Evolutionary conservation across 2,888 invertebrate species (phyloP), one percentile per base, ranked within the genome.

Genomic region (Rhogogaster chlorosoma): DNA sequence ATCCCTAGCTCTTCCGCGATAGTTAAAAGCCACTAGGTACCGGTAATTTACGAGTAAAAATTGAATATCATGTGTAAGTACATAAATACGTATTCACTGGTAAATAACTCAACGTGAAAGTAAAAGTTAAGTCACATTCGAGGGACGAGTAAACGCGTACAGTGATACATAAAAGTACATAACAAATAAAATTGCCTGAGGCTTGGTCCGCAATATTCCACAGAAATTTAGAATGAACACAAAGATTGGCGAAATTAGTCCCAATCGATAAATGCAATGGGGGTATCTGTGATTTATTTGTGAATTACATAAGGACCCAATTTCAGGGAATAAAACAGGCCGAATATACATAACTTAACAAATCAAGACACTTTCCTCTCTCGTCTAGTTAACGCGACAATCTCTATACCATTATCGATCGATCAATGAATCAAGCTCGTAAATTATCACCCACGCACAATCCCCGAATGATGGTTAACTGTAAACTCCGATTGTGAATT

Each of bases 81-180:
- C 7, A 38, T 78, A n/a, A 9, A 15, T 29, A 78, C 57, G 57
- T 36, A 45, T 12, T 12, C 45, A 4, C 12, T 18, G 45, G n/a
- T 53, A 6, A 80, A 61, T 80, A 80, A 80, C 29, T 29, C 26
- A 36, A 45, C 18, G 83, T 83, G 83, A 83, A 83, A 83, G 83
- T 83, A 83, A 83, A 49, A 83, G 67, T 45, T 29, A 36, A 83
- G 61, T 61, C 80, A 67, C 67, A 83, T 83, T 67, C 61, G 61
- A 42, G 67, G 42, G 83, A 83, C 83, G 83, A 83, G 83, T 42
- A 67, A 26, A 42, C n/a, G n/a, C 22, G 78, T 36, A 32, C n/a
- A 32, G 42, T 67, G 64, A 83, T 29, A n/a, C 49, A 83, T 83
- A 22, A 29, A 45, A 67, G n/a, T n/a, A n/a, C n/a, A 75, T 42